These are phyloP conservation scores for Biston stratarius DNA, from an alignment of 2,888 invertebrate genomes.

Conservation along the genomic window DNA sequence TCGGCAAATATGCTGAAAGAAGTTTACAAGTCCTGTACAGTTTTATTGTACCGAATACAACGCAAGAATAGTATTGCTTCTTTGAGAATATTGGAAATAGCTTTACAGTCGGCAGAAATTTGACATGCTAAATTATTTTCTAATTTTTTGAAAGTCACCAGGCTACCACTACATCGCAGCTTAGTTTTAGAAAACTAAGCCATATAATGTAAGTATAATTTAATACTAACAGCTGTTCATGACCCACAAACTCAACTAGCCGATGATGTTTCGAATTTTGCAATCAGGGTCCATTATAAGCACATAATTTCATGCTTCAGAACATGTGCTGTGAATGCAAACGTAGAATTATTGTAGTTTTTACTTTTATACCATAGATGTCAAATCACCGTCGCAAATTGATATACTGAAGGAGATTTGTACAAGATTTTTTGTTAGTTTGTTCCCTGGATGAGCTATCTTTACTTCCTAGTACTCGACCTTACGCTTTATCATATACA, in stretches of 20 bases:
- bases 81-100: neutral
- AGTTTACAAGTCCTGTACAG: conserved; percentile 13
- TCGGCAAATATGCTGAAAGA: conserved; percentile 4
- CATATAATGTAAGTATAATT: conserved; percentile 3
- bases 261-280: conserved; percentile 23
- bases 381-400: neutral
- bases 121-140: too few relatives aligned
- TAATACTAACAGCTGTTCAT: conserved; percentile 21
- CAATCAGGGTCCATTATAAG: conserved; percentile 31
- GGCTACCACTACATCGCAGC: too few relatives aligned
- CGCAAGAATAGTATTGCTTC: neutral
- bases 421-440: too few relatives aligned
- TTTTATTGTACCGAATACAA: conserved; percentile 6
- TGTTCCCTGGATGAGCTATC: too few relatives aligned
- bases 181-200: too few relatives aligned
- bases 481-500: too few relatives aligned
- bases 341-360: conserved; percentile 14
- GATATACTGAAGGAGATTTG: too few relatives aligned
- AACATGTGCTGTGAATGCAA: conserved; percentile 19
- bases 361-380: conserved; percentile 7
- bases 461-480: too few relatives aligned
- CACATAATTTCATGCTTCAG: conserved; percentile 31
- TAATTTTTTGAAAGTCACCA: too few relatives aligned
- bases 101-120: too few relatives aligned
- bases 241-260: conserved; percentile 20